A percentile compares a stretch with the other conserved stretches of the same genome.
These are phyloP conservation scores for Uropsilus gracilis DNA, from an alignment of 2,113 vertebrate species.

Conservation along the genomic window DNA sequence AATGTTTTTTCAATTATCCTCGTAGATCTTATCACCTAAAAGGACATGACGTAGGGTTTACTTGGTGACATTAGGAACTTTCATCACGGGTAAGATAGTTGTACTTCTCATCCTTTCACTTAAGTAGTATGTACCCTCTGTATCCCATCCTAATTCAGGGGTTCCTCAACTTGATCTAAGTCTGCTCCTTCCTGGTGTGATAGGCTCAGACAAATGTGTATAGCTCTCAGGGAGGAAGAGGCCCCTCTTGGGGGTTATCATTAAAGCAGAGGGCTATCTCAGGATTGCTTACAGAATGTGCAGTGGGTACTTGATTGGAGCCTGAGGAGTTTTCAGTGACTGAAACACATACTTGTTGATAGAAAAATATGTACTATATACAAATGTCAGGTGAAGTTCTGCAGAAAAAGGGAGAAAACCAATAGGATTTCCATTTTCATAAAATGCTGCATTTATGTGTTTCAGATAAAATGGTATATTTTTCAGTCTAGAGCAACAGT, in stretches of 20 bases:
- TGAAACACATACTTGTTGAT: not conserved
- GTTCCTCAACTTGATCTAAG: not conserved
- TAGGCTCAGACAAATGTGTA: not conserved
- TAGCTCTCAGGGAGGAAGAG: not conserved
- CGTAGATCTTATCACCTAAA: not conserved
- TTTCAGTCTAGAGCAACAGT: not conserved
- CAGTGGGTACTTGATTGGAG: not conserved
- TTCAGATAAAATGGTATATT: not conserved
- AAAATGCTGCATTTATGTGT: not conserved
- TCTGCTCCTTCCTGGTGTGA: rapidly evolving
- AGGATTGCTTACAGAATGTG: not conserved
- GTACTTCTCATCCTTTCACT: not conserved
- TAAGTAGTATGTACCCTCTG: not conserved
- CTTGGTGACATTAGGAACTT: not conserved
- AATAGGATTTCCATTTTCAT: not conserved
- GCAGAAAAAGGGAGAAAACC: not conserved
- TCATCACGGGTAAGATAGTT: not conserved
- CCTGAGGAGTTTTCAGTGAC: not conserved
- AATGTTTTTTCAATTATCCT: not conserved
- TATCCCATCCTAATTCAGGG: not conserved
- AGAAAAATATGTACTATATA: not conserved
- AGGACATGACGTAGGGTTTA: not conserved
- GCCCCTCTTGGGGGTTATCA: not conserved
- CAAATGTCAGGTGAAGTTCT: not conserved
- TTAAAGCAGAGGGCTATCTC: not conserved